Base-by-base conservation (phyloP, 2,888 invertebrate species). In the Aethes cnicana region DNA sequence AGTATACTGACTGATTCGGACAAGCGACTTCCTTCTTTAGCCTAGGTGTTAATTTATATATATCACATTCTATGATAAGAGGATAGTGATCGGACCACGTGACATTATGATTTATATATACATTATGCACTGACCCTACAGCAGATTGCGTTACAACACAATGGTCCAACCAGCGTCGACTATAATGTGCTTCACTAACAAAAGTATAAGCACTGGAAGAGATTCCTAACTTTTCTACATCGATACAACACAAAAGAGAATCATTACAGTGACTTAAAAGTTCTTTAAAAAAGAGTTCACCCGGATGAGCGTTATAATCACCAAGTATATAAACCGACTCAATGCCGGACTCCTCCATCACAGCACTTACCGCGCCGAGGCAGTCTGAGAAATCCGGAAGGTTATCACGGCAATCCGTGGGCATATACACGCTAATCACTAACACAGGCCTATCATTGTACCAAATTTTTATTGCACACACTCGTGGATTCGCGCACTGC, bases 391-490 rank as follows among this genome's bases (percentile, higher is more conserved):
- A 21, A 6, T 23, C 23, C n/a, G 23, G 37, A n/a, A 37, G n/a
- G 23, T 37, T 23, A 14, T 37, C 37, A 21, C 14, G 14, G n/a
- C 23, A 23, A 37, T 23, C 16, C 1, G 23, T 23, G 4, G 23
- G 37, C 37, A 37, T 37, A 23, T 37, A 37, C 1, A 37, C 14
- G 23, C 37, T 37, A 12, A 37, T 23, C 21, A 37, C 37, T 37
- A 23, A 23, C 21, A 37, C 23, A 7, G 25, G 37, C 21, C 23
- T 21, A 16, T 37, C 37, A 14, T 36, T 14, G 21, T 21, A 21
- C 23, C 21, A 21, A 21, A 36, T 14, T 8, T 36, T 36, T 5
- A 36, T 36, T 7, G 30, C 30, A 30, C 28, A 30, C 5, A 30
- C 4, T 14, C 30, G 30, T 8, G 30, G 30, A 14, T 30, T 30